phyloP scores from a whole-genome alignment of 2,888 invertebrate species.

The Falcaria lacertinaria region DNA sequence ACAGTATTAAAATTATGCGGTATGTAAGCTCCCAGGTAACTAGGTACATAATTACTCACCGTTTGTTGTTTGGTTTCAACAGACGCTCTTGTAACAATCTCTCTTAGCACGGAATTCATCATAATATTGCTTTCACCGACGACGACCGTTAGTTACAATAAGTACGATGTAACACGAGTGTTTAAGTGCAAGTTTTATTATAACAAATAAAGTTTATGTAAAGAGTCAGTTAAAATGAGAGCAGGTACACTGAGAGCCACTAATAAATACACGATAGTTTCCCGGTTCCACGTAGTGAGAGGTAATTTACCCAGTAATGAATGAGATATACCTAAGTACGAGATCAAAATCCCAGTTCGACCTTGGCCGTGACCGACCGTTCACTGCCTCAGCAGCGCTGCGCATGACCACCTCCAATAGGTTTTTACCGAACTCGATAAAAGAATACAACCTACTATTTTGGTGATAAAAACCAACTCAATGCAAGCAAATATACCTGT shows the following conservation, averaged over 20 bases:
- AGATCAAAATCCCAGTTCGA: constrained; percentile 45
- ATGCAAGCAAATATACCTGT: no score
- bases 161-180: neutral
- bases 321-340: constrained; percentile 24
- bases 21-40: neutral
- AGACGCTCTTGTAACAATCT: constrained; percentile 62
- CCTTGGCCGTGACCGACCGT: constrained; percentile 76
- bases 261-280: constrained; percentile 24
- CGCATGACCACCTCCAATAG: constrained; percentile 54
- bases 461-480: constrained; percentile 1
- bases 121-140: constrained; percentile 54
- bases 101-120: constrained; percentile 61
- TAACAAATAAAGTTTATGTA: neutral
- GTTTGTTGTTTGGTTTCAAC: constrained; percentile 54
- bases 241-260: constrained; percentile 15
- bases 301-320: constrained; percentile 38
- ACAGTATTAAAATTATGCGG: neutral
- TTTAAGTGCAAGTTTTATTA: constrained; percentile 4
- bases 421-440: constrained; percentile 32
- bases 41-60: constrained; percentile 40
- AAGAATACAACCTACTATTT: constrained; percentile 10
- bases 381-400: constrained; percentile 61
- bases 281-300: constrained; percentile 34
- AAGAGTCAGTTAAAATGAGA: neutral
- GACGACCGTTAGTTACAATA: constrained; percentile 22